Evolutionary conservation across 2,888 invertebrate species (phyloP).

Genomic region (Cheilosia scutellata): DNA sequence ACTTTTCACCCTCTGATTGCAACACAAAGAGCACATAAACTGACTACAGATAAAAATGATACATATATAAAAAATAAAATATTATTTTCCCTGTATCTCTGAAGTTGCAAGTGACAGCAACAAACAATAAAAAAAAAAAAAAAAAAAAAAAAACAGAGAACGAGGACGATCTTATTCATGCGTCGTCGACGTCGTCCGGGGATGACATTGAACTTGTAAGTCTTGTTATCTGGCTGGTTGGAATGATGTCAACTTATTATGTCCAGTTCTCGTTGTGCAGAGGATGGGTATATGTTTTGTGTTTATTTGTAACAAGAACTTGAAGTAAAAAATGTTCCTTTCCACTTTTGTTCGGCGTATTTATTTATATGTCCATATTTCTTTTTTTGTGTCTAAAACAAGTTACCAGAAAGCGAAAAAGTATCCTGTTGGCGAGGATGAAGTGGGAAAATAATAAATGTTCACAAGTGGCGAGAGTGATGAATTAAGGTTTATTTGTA

Average conservation of each 20-base stretch:
- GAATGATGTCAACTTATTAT: slow-evolving; percentile 74
- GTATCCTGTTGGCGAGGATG: slow-evolving; percentile 46
- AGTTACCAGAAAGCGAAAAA: slow-evolving; percentile 44
- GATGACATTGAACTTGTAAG: slow-evolving; percentile 74
- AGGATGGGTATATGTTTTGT: slow-evolving; percentile 48
- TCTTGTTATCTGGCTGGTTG: slow-evolving; percentile 69
- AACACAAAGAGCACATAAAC: slow-evolving; percentile 35
- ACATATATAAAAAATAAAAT: slow-evolving; percentile 38
- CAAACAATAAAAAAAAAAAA: slow-evolving; percentile 11
- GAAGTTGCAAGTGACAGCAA: slow-evolving; percentile 24
- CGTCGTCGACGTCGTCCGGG: slow-evolving; percentile 25
- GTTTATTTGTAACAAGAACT: slow-evolving; percentile 48
- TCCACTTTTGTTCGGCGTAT: neutral
- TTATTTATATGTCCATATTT: slow-evolving; percentile 3
- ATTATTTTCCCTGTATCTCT: slow-evolving; percentile 27
- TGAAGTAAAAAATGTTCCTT: slow-evolving; percentile 31
- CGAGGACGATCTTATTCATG: slow-evolving; percentile 50
- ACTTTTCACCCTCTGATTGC: slow-evolving; percentile 34
- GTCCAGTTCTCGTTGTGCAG: slow-evolving; percentile 40
- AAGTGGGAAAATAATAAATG: slow-evolving; percentile 65
- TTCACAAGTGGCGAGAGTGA: slow-evolving; percentile 43
- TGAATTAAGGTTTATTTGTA: slow-evolving; percentile 56
- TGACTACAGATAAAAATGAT: slow-evolving; percentile 20
- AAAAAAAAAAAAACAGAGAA: slow-evolving; percentile 13
- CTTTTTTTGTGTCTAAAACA: slow-evolving; percentile 32